These are phyloP conservation scores for Meliscaeva auricollis DNA, from an alignment of 2,888 invertebrate genomes.

Conservation along the genomic window DNA sequence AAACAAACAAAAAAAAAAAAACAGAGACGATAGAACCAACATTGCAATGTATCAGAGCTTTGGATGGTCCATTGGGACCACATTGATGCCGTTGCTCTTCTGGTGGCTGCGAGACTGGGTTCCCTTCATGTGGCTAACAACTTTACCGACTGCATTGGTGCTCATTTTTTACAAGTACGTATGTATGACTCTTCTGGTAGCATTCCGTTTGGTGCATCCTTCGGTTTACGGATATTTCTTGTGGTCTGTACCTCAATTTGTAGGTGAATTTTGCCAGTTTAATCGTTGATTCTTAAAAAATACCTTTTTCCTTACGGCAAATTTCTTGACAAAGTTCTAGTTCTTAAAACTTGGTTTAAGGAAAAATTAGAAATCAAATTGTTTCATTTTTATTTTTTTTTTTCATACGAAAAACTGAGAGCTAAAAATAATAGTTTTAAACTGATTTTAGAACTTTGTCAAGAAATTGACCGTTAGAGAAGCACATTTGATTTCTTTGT, in stretches of 20 bases:
- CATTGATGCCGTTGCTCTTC: conserved; percentile 85
- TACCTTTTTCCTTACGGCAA: too few species aligned
- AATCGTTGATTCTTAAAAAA: background rate
- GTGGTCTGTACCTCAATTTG: conserved; percentile 34
- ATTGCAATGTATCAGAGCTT: conserved; percentile 85
- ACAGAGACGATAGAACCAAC: conserved; percentile 84
- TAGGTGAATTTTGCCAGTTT: conserved; percentile 17
- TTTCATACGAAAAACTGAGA: too few species aligned
- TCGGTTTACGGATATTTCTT: conserved; percentile 32
- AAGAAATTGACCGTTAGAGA: too few species aligned
- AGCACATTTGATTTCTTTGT: too few species aligned
- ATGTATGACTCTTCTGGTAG: conserved; percentile 15
- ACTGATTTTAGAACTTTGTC: too few species aligned
- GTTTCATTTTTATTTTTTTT: too few species aligned
- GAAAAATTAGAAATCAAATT: too few species aligned
- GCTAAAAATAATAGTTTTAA: too few species aligned
- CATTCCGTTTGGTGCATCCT: background rate
- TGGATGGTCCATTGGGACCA: conserved; percentile 85
- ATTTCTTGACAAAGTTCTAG: too few species aligned
- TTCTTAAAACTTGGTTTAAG: too few species aligned
- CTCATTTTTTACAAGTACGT: conserved; percentile 84
- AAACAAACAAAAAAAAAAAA: conserved; percentile 58
- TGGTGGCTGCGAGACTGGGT: conserved; percentile 85
- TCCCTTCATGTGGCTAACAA: conserved; percentile 84
- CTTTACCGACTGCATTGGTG: conserved; percentile 84